A percentile compares a stretch with the other conserved stretches of the same genome.
Evolutionary conservation across 2,888 invertebrate species (phyloP).

Genomic region (Trachelus tabidus): DNA sequence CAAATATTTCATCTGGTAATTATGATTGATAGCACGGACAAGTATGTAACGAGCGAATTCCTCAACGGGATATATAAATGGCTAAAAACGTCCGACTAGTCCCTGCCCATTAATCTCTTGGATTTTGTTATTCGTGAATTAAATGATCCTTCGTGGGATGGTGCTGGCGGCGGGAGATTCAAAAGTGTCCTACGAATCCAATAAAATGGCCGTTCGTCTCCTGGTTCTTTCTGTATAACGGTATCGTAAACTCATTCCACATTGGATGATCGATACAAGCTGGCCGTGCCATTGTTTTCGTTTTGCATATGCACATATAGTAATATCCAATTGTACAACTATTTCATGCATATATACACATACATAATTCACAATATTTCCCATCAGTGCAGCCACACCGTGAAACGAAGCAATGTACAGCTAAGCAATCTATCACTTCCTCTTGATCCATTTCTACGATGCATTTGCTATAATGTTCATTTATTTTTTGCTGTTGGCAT

Average conservation of each 20-base stretch:
- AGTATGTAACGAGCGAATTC: not conserved
- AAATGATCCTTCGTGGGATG: slow-evolving; percentile 28
- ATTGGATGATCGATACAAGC: slow-evolving; percentile 22
- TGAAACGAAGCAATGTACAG: slow-evolving; percentile 4
- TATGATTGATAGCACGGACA: too few species aligned
- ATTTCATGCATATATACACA: too few species aligned
- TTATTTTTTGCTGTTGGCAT: not conserved
- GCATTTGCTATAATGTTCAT: not conserved
- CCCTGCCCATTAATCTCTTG: slow-evolving; percentile 2
- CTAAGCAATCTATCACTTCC: slow-evolving; percentile 17
- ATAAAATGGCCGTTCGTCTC: slow-evolving; percentile 1
- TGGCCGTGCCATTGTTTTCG: not conserved
- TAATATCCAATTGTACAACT: not conserved
- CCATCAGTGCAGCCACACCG: not conserved
- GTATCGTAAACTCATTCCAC: slow-evolving; percentile 17
- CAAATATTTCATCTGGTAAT: too few species aligned
- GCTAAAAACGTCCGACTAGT: not conserved
- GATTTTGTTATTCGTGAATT: slow-evolving; percentile 27
- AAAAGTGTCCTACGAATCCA: slow-evolving; percentile 10
- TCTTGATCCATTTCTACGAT: slow-evolving; percentile 12
- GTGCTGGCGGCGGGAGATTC: slow-evolving; percentile 20
- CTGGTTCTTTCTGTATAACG: slow-evolving; percentile 1
- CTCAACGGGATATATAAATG: not conserved
- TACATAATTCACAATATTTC: not conserved
- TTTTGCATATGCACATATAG: not conserved